Conservation (phyloP, 1,140 invertebrate species). For the Cydia fagiglandana region DNA sequence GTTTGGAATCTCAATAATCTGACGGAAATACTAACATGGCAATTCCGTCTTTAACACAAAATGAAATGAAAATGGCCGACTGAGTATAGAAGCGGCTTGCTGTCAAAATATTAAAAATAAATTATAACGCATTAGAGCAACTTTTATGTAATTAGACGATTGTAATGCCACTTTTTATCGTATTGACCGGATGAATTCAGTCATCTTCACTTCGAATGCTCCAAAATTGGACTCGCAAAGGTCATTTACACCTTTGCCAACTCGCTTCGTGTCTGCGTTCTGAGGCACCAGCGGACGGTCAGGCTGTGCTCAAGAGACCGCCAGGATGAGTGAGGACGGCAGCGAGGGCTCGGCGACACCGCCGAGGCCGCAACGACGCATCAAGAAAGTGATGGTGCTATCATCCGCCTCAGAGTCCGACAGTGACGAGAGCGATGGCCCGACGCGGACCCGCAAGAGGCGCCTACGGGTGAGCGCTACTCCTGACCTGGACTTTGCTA, state of each 20-base stretch:
- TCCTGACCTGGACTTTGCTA: slow-evolving; percentile 10
- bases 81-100: slow-evolving; percentile 74
- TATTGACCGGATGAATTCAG: slow-evolving; percentile 58
- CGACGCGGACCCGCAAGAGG: slow-evolving; percentile 61
- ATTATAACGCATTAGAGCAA: slow-evolving; percentile 58
- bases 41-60: slow-evolving; percentile 31
- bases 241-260: slow-evolving; percentile 74
- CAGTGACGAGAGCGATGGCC: slow-evolving; percentile 61
- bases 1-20: slow-evolving; percentile 21
- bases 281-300: slow-evolving; percentile 41
- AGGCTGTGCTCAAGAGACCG: neutral
- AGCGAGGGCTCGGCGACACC: slow-evolving; percentile 62
- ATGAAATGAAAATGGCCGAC: slow-evolving; percentile 68
- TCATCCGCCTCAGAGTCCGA: slow-evolving; percentile 64
- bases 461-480: slow-evolving; percentile 63
- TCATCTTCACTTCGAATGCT: slow-evolving; percentile 47
- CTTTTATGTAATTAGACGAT: slow-evolving; percentile 49
- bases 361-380: slow-evolving; percentile 53
- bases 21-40: slow-evolving; percentile 36
- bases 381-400: slow-evolving; percentile 56
- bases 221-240: slow-evolving; percentile 55
- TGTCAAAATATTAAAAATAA: slow-evolving; percentile 75
- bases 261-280: slow-evolving; percentile 70
- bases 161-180: slow-evolving; percentile 48
- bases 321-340: slow-evolving; percentile 68